Evolutionary conservation across 2,888 invertebrate species (phyloP).

Genomic region (Bibio marci): DNA sequence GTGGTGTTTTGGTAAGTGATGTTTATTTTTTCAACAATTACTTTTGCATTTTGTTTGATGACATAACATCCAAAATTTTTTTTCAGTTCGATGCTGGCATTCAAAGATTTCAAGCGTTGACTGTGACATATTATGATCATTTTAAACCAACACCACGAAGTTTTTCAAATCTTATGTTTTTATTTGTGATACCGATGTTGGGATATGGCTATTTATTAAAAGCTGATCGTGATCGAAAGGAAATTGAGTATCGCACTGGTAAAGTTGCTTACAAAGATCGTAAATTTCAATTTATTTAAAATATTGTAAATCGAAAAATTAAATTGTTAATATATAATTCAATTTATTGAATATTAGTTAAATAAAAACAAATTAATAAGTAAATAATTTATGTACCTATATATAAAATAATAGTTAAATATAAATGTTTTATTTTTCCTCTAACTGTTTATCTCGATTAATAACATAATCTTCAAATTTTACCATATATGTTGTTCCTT

Average conservation of each 20-base stretch:
- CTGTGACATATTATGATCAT: conserved; percentile 41
- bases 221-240: conserved; percentile 33
- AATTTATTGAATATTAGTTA: too few species aligned
- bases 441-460: conserved; percentile 75
- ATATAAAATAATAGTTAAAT: too few species aligned
- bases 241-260: conserved; percentile 45
- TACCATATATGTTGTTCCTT: conserved; percentile 98
- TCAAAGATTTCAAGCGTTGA: conserved; percentile 56
- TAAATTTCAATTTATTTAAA: conserved; percentile 45
- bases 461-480: conserved; percentile 92
- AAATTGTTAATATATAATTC: too few species aligned
- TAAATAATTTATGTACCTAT: too few species aligned
- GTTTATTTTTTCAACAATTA: conserved; percentile 13
- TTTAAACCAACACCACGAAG: conserved; percentile 39
- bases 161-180: too few species aligned
- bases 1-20: conserved; percentile 52
- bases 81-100: conserved; percentile 69
- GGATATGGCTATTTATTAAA: conserved; percentile 35
- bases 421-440: conserved; percentile 76
- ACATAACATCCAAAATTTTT: conserved; percentile 8
- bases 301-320: too few species aligned
- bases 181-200: conserved; percentile 38
- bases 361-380: too few species aligned
- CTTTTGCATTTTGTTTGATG: conserved; percentile 3
- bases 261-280: conserved; percentile 61